Conservation (phyloP, 2,113 vertebrate genomes). For the Vidua macroura region DNA sequence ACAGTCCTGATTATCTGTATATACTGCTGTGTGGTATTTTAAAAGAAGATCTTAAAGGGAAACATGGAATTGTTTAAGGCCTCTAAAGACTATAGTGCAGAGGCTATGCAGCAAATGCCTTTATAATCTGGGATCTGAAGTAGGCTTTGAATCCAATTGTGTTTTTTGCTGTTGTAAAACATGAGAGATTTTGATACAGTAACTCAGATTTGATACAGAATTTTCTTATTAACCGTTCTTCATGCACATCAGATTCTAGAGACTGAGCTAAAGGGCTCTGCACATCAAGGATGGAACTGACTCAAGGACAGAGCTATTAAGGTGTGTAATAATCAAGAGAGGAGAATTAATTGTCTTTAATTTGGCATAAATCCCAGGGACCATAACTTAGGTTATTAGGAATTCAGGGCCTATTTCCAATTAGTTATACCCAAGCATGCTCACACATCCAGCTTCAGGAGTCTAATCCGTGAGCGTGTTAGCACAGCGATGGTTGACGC, state of each 20-base stretch:
- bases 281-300: conserved; percentile 64
- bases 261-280: conserved; percentile 57
- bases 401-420: conserved; percentile 66
- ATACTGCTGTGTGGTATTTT: conserved; percentile 40
- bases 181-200: conserved; percentile 40
- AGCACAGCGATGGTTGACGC: neutral
- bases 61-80: conserved; percentile 56
- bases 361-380: conserved; percentile 76
- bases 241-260: conserved; percentile 63
- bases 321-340: conserved; percentile 70
- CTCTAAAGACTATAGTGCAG: conserved; percentile 57
- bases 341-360: conserved; percentile 80
- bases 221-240: conserved; percentile 62
- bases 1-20: conserved; percentile 59
- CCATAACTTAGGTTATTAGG: conserved; percentile 60
- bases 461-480: neutral
- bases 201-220: conserved; percentile 42
- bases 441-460: neutral
- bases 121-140: conserved; percentile 59
- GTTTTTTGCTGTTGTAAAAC: conserved; percentile 49
- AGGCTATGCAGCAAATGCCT: conserved; percentile 35
- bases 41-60: conserved; percentile 58
- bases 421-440: conserved; percentile 28
- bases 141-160: conserved; percentile 49
- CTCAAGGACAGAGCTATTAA: conserved; percentile 77